These are phyloP conservation scores for Parnassius mnemosyne DNA, from an alignment of 2,888 invertebrate species.

Conservation along the genomic window DNA sequence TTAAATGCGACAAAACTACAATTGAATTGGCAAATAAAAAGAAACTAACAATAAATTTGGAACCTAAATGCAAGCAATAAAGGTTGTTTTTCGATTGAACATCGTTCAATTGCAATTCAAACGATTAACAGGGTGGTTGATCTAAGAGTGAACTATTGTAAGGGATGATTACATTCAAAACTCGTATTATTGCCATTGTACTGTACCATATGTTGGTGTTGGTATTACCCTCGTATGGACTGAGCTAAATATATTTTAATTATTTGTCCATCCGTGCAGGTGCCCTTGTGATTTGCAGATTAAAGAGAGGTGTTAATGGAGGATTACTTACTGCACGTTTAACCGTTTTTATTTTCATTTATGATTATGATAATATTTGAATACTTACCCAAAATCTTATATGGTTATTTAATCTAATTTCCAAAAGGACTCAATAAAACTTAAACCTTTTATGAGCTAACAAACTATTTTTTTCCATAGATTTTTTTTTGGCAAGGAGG, in stretches of 20 bases:
- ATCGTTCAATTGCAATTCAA: slow-evolving; percentile 46
- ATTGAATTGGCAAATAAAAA: slow-evolving; percentile 53
- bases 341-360: too few species aligned
- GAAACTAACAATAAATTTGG: slow-evolving; percentile 29
- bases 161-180: slow-evolving; percentile 66
- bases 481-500: too few species aligned
- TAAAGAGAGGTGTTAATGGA: too few species aligned
- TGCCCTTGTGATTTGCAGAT: slow-evolving; percentile 32
- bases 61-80: slow-evolving; percentile 30
- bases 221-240: slow-evolving; percentile 61
- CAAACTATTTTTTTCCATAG: too few species aligned
- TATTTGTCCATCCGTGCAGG: slow-evolving; percentile 48
- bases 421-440: too few species aligned
- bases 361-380: too few species aligned
- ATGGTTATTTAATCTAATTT: too few species aligned
- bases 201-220: slow-evolving; percentile 66
- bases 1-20: slow-evolving; percentile 56
- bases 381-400: too few species aligned
- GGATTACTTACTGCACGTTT: too few species aligned
- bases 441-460: too few species aligned
- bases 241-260: slow-evolving; percentile 70
- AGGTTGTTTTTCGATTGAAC: slow-evolving; percentile 35
- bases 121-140: slow-evolving; percentile 75
- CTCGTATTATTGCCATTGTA: slow-evolving; percentile 31
- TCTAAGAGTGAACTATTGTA: slow-evolving; percentile 64